Percentiles rank a stretch among this genome's conserved stretches.
These are phyloP conservation scores for Temnothorax ravouxi DNA, from an alignment of 2,888 invertebrate genomes.

Conservation along the genomic window DNA sequence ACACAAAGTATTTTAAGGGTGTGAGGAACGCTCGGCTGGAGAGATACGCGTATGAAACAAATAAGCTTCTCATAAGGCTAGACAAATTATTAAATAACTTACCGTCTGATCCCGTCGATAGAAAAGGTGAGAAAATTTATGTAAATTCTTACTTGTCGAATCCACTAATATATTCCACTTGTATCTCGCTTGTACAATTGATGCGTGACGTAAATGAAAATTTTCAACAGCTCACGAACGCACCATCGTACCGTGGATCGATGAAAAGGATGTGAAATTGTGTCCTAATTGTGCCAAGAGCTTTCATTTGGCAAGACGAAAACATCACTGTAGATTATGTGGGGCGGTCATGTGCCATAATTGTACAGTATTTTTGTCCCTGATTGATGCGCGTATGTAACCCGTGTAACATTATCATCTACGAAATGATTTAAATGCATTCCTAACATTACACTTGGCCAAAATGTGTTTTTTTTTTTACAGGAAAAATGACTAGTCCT, in stretches of 20 bases:
- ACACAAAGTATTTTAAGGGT: conserved; percentile 92
- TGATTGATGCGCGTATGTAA: conserved; percentile 92
- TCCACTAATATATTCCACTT: background rate
- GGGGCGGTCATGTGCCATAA: conserved; percentile 97
- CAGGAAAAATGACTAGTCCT: conserved; percentile 89
- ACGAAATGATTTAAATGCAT: background rate
- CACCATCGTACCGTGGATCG: conserved; percentile 95
- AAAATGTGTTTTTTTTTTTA: conserved; percentile 40
- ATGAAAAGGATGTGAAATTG: conserved; percentile 95
- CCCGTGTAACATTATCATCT: background rate
- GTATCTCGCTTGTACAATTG: background rate
- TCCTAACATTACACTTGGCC: background rate
- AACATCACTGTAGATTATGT: conserved; percentile 98
- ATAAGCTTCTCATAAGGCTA: conserved; percentile 96
- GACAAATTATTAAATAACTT: conserved; percentile 95
- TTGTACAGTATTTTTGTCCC: conserved; percentile 95
- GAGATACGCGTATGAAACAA: conserved; percentile 97
- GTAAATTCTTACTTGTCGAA: background rate
- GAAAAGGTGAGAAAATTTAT: conserved; percentile 88
- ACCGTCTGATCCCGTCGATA: conserved; percentile 91
- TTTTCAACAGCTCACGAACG: conserved; percentile 88
- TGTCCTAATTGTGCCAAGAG: conserved; percentile 97
- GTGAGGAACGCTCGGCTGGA: conserved; percentile 91
- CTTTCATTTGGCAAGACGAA: conserved; percentile 95
- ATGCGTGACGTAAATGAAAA: conserved; percentile 32